Evolutionary conservation across 2,797 vertebrate species (phyloP), one percentile per base, ranked within the genome.

Genomic region (Anableps anableps): DNA sequence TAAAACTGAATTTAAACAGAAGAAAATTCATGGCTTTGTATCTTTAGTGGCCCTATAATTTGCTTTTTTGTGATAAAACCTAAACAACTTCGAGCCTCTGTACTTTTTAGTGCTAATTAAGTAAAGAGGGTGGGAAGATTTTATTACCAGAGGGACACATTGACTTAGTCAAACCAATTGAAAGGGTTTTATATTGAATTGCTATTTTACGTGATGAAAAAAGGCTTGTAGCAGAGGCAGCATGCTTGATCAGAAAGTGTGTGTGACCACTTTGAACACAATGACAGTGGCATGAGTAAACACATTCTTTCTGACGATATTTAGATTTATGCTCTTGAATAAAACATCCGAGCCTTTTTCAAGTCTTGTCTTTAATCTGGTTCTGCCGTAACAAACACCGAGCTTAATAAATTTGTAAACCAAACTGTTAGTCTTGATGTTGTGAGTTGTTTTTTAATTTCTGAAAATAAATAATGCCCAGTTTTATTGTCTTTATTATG

Each of bases 101-200:
- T 41, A n/a, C 45, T 62, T 60, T 72, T 48, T 79, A 48, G 68
- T 36, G n/a, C 68, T 78, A 47, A 78, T 72, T 70, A 47, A 31
- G 47, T 17, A 50, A 50, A 34, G 62, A 26, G 34, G 62, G 11
- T 71, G 23, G 68, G 26, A 29, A 71, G 68, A 71, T 45, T 45
- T 45, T 71, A n/a, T 45, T 17, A 71, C 68, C 68, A 71, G 41
- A 70, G 38, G n/a, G 66, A 43, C 38, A 43, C 23, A 43, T 26
- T 26, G 66, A 70, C 66, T 70, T 41, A 70, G 66, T 70, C 11
- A 43, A 68, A 70, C 36, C 36, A 70, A 45, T 71, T 14, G 13
- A 45, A 45, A 45, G n/a, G 68, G 26, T 23, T 26, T 3, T 5
- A n/a, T 45, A n/a, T 71, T 29, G 26, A 71, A 47, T 45, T n/a